Evolutionary conservation across 2,888 invertebrate genomes (phyloP).

Genomic region (Epirrita christyi): DNA sequence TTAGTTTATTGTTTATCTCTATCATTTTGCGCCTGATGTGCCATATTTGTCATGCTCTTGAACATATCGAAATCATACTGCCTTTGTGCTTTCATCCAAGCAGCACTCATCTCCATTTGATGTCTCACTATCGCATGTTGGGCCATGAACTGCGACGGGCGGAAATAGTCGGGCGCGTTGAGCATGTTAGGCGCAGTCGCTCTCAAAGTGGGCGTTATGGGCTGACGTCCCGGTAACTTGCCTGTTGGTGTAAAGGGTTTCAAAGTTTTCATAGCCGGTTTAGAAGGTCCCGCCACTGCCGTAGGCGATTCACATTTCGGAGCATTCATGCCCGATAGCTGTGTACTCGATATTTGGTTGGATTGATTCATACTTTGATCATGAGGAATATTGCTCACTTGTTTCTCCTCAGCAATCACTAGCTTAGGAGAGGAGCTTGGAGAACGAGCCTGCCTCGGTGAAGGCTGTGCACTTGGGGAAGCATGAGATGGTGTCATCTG

Average conservation of each 20-base stretch:
- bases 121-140: constrained; percentile 65
- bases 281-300: constrained; percentile 65
- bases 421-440: constrained; percentile 81
- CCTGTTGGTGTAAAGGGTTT: constrained; percentile 59
- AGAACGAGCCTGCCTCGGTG: constrained; percentile 78
- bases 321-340: constrained; percentile 60
- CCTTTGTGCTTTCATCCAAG: constrained; percentile 73
- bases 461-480: constrained; percentile 63
- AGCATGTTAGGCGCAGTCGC: constrained; percentile 54
- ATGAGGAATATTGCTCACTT: constrained; percentile 52
- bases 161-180: constrained; percentile 60
- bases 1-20: constrained; percentile 58
- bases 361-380: constrained; percentile 71
- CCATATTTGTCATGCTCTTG: constrained; percentile 73
- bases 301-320: constrained; percentile 65
- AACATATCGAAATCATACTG: constrained; percentile 72
- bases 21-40: constrained; percentile 69
- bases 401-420: constrained; percentile 81
- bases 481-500: constrained; percentile 55
- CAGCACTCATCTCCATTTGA: constrained; percentile 71
- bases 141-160: constrained; percentile 57
- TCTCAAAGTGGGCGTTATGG: constrained; percentile 60
- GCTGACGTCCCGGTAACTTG: constrained; percentile 65
- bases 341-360: constrained; percentile 74
- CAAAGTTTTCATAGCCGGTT: constrained; percentile 60